phyloP scores from a whole-genome alignment of 2,888 invertebrate genomes.

The Galerucella pusilla region DNA sequence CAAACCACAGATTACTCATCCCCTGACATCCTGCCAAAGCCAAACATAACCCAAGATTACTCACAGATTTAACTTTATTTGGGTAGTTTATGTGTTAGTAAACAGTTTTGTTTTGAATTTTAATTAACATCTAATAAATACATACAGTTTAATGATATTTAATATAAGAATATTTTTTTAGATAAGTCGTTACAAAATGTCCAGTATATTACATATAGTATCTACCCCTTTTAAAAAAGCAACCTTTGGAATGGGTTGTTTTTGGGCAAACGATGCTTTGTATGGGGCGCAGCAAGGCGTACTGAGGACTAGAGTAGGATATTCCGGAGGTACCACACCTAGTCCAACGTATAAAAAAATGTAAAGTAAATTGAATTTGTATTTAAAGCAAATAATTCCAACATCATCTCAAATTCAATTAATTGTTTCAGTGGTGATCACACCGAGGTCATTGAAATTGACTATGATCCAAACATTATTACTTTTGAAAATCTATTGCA shows the following conservation, averaged over 20 bases:
- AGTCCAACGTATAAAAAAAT: conserved; percentile 87
- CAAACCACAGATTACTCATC: too few species aligned
- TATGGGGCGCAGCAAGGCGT: conserved; percentile 83
- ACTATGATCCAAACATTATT: conserved; percentile 85
- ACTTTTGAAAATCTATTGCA: conserved; percentile 81
- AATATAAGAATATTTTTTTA: too few species aligned
- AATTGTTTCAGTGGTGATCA: conserved; percentile 83
- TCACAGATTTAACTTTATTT: too few species aligned
- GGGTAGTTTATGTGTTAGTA: too few species aligned
- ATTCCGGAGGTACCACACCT: conserved; percentile 85
- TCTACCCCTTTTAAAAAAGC: conserved; percentile 76
- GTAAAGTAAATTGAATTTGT: conserved; percentile 69
- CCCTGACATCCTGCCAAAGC: too few species aligned
- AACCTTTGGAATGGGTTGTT: conserved; percentile 94
- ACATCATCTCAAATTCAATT: neutral
- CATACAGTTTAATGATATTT: too few species aligned
- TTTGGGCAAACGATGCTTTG: conserved; percentile 90
- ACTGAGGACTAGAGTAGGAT: conserved; percentile 92
- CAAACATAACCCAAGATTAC: too few species aligned
- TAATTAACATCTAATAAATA: too few species aligned
- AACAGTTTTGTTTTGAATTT: too few species aligned
- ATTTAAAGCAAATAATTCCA: too few species aligned
- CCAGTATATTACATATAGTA: conserved; percentile 72
- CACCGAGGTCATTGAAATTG: conserved; percentile 92
- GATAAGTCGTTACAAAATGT: conserved; percentile 53